These are phyloP conservation scores for Muraenolepis orangiensis DNA, from an alignment of 2,797 vertebrate species.

Conservation along the genomic window DNA sequence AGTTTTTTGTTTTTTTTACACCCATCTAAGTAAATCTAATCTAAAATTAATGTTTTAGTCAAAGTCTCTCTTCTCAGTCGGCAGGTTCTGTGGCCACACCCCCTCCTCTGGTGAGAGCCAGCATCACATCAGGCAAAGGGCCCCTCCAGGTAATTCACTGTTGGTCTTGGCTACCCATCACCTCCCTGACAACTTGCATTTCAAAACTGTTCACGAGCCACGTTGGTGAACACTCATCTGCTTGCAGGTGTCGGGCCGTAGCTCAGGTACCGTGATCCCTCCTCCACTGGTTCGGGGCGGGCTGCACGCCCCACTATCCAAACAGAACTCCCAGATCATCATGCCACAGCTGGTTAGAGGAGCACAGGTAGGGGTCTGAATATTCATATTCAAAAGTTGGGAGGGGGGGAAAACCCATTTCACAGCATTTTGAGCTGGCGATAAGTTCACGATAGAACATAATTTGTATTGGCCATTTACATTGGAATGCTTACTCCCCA, in stretches of 20 bases:
- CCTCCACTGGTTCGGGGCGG: constrained; percentile 94
- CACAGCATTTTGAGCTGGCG: not conserved
- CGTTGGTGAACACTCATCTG: not conserved
- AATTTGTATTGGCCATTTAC: no score
- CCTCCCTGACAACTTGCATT: not conserved
- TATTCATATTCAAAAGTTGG: not conserved
- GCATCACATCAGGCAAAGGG: constrained; percentile 83
- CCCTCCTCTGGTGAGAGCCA: constrained; percentile 89
- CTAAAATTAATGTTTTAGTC: not conserved
- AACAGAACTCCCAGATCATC: constrained; percentile 87
- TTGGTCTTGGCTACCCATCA: not conserved
- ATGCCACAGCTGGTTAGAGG: constrained; percentile 96
- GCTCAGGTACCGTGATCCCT: constrained; percentile 88
- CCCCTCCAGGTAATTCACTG: constrained; percentile 81
- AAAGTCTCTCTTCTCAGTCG: constrained; percentile 62
- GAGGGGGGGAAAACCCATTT: not conserved
- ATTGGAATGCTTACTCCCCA: no score
- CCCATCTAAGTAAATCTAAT: not conserved
- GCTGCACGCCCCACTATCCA: constrained; percentile 76
- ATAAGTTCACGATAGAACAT: no score
- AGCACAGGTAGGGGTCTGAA: constrained; percentile 80
- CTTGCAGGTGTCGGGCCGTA: constrained; percentile 80
- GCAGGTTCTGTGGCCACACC: constrained; percentile 83
- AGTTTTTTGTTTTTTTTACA: no score
- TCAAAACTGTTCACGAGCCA: not conserved